A percentile compares a stretch with the other conserved stretches of the same genome.
Evolutionary conservation across 1,140 invertebrate genomes (phyloP).

Genomic region (Leptinotarsa lineolata): DNA sequence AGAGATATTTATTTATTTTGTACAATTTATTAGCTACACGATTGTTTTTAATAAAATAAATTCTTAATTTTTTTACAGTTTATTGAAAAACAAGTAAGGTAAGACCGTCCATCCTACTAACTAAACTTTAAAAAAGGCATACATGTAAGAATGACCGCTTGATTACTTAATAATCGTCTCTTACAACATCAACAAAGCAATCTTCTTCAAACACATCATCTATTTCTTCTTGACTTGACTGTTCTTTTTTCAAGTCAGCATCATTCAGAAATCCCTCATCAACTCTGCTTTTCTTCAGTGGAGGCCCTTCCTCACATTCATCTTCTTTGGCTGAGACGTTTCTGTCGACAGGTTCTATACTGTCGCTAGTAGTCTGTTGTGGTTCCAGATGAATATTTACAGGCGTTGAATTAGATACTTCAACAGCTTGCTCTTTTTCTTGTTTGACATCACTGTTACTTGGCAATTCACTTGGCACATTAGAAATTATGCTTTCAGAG

Average conservation of each 20-base stretch:
- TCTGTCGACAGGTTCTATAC: not conserved
- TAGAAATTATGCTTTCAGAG: too few relatives aligned
- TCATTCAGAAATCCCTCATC: not conserved
- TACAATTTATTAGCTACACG: constrained; percentile 8
- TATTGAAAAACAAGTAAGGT: not conserved
- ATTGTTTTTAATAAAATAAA: constrained; percentile 3
- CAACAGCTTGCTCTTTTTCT: too few relatives aligned
- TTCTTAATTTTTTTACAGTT: not conserved
- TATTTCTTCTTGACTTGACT: not conserved
- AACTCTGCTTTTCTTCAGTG: constrained; percentile 8
- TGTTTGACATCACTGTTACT: too few relatives aligned
- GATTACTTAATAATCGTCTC: constrained; percentile 10
- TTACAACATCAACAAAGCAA: constrained; percentile 21
- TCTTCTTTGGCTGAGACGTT: not conserved
- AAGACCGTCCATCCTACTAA: too few relatives aligned
- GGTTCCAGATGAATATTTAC: too few relatives aligned
- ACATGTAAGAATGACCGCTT: too few relatives aligned
- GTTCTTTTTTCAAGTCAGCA: not conserved
- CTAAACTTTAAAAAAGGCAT: too few relatives aligned
- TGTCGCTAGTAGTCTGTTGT: not conserved
- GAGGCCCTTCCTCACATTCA: not conserved
- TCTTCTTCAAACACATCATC: constrained; percentile 10
- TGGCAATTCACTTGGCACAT: too few relatives aligned
- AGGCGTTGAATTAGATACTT: too few relatives aligned
- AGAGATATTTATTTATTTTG: constrained; percentile 23